phyloP scores from a whole-genome alignment of 1,140 invertebrate species.

The Yoshiicerus persimilis region DNA sequence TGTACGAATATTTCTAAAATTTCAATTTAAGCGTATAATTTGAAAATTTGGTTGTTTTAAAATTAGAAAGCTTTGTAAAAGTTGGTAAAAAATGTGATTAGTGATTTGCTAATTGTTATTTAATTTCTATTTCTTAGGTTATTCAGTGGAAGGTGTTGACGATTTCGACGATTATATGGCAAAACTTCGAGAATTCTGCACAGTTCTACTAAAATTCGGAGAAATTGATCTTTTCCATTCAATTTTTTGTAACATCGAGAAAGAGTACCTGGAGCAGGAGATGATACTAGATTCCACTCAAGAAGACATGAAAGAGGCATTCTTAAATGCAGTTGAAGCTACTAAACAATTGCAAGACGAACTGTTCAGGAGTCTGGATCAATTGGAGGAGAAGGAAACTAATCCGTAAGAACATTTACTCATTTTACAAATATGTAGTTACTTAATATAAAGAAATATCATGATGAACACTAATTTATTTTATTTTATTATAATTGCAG shows the following conservation, averaged over 20 bases:
- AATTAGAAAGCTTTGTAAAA: too few relatives aligned
- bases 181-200: neutral
- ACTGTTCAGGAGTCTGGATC: neutral
- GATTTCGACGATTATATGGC: neutral
- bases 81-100: too few relatives aligned
- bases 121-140: neutral
- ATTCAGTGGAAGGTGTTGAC: neutral
- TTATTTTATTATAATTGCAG: neutral
- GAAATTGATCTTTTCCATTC: slow-evolving; percentile 17
- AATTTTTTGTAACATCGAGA: neutral
- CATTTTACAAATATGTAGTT: neutral
- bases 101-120: neutral
- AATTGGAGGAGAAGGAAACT: neutral
- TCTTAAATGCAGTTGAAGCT: neutral
- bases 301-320: neutral
- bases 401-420: neutral
- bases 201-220: slow-evolving; percentile 28
- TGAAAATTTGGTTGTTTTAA: too few relatives aligned
- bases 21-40: too few relatives aligned
- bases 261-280: neutral
- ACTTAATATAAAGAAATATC: neutral
- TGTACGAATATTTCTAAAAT: too few relatives aligned
- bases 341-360: neutral
- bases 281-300: neutral
- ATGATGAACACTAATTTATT: neutral